Conservation (phyloP, 2,888 invertebrate species). For the Phyto melanocephala region DNA sequence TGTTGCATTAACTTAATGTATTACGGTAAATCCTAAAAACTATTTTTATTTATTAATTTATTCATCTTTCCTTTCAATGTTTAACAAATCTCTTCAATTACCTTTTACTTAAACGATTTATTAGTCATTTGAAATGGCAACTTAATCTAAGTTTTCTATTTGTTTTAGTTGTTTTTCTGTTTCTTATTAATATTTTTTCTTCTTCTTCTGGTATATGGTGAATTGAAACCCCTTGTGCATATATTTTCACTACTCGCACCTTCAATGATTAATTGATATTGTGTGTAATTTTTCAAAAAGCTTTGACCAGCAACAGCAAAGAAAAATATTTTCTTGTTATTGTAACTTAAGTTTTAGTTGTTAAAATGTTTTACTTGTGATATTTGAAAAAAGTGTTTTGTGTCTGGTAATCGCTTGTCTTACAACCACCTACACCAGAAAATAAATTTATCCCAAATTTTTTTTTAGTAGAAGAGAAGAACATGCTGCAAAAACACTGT, state of each 20-base stretch:
- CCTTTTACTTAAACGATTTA: conserved; percentile 14
- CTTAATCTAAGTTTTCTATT: background rate
- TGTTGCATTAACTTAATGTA: too few species aligned
- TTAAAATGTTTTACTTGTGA: background rate
- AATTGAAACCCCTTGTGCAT: background rate
- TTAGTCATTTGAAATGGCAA: background rate
- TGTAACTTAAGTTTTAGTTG: background rate
- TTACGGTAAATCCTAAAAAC: too few species aligned
- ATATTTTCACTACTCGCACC: conserved; percentile 2
- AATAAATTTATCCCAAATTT: background rate
- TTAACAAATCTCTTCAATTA: background rate
- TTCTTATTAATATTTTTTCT: background rate
- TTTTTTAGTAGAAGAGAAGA: background rate
- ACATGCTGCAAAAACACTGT: background rate
- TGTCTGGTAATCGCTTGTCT: background rate
- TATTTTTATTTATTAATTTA: too few species aligned
- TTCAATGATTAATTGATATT: conserved; percentile 54
- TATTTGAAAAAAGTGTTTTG: background rate
- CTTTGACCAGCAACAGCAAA: conserved; percentile 26
- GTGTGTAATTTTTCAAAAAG: conserved; percentile 45
- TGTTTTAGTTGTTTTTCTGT: background rate
- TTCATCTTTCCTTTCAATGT: background rate
- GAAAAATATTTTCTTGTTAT: background rate
- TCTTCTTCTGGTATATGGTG: too few species aligned
- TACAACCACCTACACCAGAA: background rate